Conservation (phyloP, 2,113 vertebrate genomes). For the Saguinus imperator region DNA sequence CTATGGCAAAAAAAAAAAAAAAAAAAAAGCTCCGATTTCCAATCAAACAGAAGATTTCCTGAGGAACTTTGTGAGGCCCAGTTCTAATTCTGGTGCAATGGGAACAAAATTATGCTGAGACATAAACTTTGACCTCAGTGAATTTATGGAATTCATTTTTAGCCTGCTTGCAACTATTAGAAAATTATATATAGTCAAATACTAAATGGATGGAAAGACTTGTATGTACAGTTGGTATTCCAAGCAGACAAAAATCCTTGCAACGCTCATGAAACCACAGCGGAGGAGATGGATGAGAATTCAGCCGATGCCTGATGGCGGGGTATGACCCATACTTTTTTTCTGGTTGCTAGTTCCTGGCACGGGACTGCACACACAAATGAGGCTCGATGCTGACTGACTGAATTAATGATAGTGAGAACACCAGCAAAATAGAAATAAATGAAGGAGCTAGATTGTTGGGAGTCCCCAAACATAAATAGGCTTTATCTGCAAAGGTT, state of each 20-base stretch:
- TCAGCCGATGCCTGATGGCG: accelerated
- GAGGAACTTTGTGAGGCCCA: neutral
- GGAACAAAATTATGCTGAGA: neutral
- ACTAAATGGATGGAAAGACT: neutral
- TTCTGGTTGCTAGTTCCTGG: neutral
- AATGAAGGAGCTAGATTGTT: no score
- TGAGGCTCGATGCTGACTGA: neutral
- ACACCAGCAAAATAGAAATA: neutral
- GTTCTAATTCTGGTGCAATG: neutral
- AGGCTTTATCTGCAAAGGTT: neutral
- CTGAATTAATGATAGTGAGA: accelerated
- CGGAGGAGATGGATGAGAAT: accelerated
- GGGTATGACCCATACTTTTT: neutral
- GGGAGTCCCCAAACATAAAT: neutral
- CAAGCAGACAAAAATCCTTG: neutral
- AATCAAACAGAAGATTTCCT: neutral
- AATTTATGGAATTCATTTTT: conserved; percentile 27
- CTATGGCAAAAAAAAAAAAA: neutral
- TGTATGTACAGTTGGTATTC: no score
- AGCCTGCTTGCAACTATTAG: neutral
- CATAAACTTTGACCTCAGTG: neutral
- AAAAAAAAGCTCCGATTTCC: neutral
- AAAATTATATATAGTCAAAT: neutral
- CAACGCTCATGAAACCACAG: neutral
- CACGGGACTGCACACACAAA: accelerated